Percentiles rank a stretch among this genome's conserved stretches.
Evolutionary conservation across 2,888 invertebrate genomes (phyloP).

Genomic region (Limenitis arthemis): DNA sequence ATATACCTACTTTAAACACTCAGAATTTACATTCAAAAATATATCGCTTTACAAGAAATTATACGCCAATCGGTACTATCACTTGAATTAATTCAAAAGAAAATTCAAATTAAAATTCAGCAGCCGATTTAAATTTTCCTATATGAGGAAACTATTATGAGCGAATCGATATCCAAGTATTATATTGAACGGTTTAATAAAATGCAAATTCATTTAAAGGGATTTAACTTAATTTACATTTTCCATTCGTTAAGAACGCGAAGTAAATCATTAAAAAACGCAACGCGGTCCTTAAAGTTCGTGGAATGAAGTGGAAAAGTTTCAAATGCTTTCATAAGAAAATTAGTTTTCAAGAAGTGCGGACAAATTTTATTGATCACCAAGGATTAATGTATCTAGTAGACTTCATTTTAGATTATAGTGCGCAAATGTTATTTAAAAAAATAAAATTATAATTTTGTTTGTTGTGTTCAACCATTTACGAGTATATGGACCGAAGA

Average conservation of each 20-base stretch:
- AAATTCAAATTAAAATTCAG: not conserved
- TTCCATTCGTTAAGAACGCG: conserved; percentile 5
- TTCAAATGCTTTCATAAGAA: conserved; percentile 1
- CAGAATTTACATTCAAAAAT: too few species aligned
- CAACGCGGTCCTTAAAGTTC: conserved; percentile 1
- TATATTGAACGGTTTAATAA: conserved; percentile 2
- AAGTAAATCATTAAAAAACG: conserved; percentile 8
- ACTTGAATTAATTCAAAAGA: conserved; percentile 19
- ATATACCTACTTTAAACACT: too few species aligned
- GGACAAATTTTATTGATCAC: not conserved
- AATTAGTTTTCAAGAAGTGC: conserved; percentile 1
- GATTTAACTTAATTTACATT: conserved; percentile 9
- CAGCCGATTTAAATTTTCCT: not conserved
- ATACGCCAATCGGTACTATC: conserved; percentile 20
- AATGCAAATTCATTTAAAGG: conserved; percentile 10
- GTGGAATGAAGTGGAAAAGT: conserved; percentile 5
- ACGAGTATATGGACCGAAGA: too few species aligned
- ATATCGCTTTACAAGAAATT: too few species aligned
- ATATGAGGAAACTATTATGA: conserved; percentile 1
- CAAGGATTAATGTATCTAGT: not conserved
- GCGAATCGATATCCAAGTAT: not conserved
- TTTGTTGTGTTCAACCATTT: too few species aligned
- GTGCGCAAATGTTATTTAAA: too few species aligned
- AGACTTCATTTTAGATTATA: too few species aligned
- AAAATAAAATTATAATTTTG: too few species aligned